Percentiles rank a stretch among this genome's conserved stretches.
These are phyloP conservation scores for Mobula hypostoma DNA, from an alignment of 2,113 vertebrate species.

Conservation along the genomic window DNA sequence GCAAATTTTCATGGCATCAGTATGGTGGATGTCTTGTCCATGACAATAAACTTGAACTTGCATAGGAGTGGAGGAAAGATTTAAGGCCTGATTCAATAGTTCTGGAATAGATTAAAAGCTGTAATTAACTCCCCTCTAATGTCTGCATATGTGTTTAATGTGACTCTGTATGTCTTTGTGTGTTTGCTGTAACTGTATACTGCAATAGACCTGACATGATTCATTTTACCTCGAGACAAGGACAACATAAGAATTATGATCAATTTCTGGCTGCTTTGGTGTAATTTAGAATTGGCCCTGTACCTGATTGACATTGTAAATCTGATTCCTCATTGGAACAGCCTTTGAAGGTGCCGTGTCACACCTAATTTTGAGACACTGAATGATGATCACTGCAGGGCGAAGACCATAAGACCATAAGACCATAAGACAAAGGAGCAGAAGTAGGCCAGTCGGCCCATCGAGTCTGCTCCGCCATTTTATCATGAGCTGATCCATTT, in stretches of 20 bases:
- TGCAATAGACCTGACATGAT: too few species aligned
- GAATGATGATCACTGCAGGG: background rate
- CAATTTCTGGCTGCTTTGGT: background rate
- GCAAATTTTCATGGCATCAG: too few species aligned
- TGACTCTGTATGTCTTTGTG: too few species aligned
- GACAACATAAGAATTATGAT: background rate
- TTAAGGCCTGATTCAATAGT: too few species aligned
- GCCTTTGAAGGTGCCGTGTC: background rate
- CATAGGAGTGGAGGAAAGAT: background rate
- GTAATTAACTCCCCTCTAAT: slow-evolving; percentile 1
- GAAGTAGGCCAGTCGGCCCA: too few species aligned
- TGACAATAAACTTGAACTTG: background rate
- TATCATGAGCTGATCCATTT: too few species aligned
- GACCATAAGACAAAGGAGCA: too few species aligned
- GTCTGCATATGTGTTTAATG: background rate
- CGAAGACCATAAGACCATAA: too few species aligned
- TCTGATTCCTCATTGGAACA: background rate
- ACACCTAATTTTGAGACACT: too few species aligned
- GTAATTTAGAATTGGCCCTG: background rate
- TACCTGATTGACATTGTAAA: slow-evolving; percentile 3
- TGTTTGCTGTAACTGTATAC: too few species aligned
- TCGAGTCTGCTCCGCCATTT: too few species aligned
- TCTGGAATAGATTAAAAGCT: background rate
- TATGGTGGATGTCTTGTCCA: too few species aligned
- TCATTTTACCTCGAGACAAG: background rate